Evolutionary conservation across 2,888 invertebrate species (phyloP).

Genomic region (Tortrix viridana): DNA sequence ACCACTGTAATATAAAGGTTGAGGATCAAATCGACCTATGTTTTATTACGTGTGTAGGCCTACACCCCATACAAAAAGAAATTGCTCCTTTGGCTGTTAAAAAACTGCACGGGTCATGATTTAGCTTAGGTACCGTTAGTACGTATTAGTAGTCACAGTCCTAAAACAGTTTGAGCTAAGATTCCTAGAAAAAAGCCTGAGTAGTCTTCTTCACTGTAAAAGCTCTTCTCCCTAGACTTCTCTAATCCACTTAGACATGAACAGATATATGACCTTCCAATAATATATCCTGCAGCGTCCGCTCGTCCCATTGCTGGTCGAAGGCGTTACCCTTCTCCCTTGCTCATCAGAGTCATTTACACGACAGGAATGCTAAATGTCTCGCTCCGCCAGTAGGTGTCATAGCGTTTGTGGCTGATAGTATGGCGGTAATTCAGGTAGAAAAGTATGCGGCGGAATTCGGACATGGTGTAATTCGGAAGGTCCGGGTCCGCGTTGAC

Average conservation of each 20-base stretch:
- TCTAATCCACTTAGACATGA: not conserved
- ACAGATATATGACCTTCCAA: conserved; percentile 7
- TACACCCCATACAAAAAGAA: no score
- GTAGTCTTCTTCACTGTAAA: conserved; percentile 3
- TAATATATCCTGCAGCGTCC: conserved; percentile 14
- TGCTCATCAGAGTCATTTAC: not conserved
- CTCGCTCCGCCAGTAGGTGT: not conserved
- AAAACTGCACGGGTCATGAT: no score
- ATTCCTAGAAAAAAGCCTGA: not conserved
- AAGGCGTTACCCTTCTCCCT: conserved; percentile 7
- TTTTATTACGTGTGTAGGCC: no score
- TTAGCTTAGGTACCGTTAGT: no score
- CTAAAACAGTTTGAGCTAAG: not conserved
- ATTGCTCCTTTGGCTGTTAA: no score
- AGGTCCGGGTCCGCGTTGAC: conserved; percentile 8
- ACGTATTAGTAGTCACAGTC: no score
- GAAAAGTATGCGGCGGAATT: conserved; percentile 4
- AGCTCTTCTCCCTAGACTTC: conserved; percentile 12
- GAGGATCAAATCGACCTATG: no score
- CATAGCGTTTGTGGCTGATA: not conserved
- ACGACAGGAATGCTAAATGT: conserved; percentile 21
- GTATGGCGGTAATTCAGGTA: conserved; percentile 12
- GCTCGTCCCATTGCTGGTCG: conserved; percentile 18
- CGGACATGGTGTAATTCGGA: conserved; percentile 5
- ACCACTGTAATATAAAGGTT: no score